phyloP scores from a whole-genome alignment of 1,140 invertebrate genomes.

The Calliopsis andreniformis region DNA sequence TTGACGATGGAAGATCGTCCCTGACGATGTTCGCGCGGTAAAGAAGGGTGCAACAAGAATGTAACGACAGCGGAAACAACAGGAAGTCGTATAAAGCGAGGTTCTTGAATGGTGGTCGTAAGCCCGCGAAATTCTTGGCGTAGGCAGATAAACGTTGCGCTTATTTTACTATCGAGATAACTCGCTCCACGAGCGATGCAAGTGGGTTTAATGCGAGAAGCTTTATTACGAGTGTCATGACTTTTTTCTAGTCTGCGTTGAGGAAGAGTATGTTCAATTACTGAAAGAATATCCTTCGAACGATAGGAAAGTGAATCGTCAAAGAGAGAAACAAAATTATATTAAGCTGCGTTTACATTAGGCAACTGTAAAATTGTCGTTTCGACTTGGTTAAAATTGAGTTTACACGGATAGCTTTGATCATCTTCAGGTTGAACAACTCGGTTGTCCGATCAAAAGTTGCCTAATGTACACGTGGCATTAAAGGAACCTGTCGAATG shows the following conservation, averaged over 20 bases:
- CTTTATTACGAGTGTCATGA: slow-evolving; percentile 44
- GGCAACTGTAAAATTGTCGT: too few relatives aligned
- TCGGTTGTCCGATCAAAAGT: too few relatives aligned
- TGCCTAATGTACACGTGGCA: too few relatives aligned
- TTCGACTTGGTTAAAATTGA: too few relatives aligned
- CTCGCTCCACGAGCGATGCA: slow-evolving; percentile 15
- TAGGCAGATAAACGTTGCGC: slow-evolving; percentile 58
- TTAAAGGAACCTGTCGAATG: too few relatives aligned
- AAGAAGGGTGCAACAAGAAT: slow-evolving; percentile 26
- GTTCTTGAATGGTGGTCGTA: slow-evolving; percentile 1
- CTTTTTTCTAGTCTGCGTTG: neutral
- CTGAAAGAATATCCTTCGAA: too few relatives aligned
- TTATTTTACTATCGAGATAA: slow-evolving; percentile 55
- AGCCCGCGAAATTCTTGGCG: slow-evolving; percentile 47
- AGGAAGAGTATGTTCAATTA: slow-evolving; percentile 40
- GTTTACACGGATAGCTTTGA: too few relatives aligned
- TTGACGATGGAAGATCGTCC: slow-evolving; percentile 34
- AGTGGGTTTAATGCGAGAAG: slow-evolving; percentile 42
- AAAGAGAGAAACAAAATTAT: too few relatives aligned
- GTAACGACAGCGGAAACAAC: slow-evolving; percentile 46
- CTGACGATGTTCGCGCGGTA: slow-evolving; percentile 34
- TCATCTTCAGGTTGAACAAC: too few relatives aligned
- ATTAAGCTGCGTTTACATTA: too few relatives aligned
- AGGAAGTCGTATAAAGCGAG: slow-evolving; percentile 50
- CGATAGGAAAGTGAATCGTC: too few relatives aligned